Evolutionary conservation across 2,888 invertebrate genomes (phyloP).

Genomic region (Stenodera caucasica): DNA sequence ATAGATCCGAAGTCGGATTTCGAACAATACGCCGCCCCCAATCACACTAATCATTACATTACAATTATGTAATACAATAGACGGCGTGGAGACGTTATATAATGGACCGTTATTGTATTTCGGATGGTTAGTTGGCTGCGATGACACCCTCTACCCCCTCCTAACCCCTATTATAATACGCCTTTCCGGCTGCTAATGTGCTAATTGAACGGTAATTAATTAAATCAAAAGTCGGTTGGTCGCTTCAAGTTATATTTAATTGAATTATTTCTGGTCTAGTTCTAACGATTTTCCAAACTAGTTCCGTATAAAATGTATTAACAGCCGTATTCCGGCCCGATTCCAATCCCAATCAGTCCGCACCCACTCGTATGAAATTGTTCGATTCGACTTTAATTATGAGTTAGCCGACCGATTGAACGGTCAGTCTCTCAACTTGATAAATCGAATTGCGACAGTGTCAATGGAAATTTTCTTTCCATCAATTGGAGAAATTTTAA

Average conservation of each 20-base stretch:
- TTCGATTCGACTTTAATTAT: too few species aligned
- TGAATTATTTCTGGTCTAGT: constrained; percentile 40
- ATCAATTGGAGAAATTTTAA: too few species aligned
- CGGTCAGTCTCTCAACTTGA: too few species aligned
- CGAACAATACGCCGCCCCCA: background rate
- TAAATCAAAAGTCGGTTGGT: constrained; percentile 45
- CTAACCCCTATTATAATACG: constrained; percentile 1
- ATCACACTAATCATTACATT: background rate
- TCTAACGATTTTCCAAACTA: background rate
- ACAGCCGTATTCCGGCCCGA: too few species aligned
- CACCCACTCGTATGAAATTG: too few species aligned
- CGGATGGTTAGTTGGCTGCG: constrained; percentile 24
- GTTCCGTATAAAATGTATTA: background rate
- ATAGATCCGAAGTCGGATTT: background rate
- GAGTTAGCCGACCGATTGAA: too few species aligned
- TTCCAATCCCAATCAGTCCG: too few species aligned
- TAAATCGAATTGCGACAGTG: too few species aligned
- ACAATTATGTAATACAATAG: constrained; percentile 19
- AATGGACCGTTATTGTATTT: constrained; percentile 35
- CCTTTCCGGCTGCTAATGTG: constrained; percentile 43
- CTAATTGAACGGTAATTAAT: constrained; percentile 52
- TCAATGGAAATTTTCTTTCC: too few species aligned
- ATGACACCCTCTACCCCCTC: constrained; percentile 33
- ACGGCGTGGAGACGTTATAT: constrained; percentile 17
- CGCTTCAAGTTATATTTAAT: constrained; percentile 44